Evolutionary conservation across 2,888 invertebrate genomes (phyloP).

Genomic region (Caenorhabditis angaria): DNA sequence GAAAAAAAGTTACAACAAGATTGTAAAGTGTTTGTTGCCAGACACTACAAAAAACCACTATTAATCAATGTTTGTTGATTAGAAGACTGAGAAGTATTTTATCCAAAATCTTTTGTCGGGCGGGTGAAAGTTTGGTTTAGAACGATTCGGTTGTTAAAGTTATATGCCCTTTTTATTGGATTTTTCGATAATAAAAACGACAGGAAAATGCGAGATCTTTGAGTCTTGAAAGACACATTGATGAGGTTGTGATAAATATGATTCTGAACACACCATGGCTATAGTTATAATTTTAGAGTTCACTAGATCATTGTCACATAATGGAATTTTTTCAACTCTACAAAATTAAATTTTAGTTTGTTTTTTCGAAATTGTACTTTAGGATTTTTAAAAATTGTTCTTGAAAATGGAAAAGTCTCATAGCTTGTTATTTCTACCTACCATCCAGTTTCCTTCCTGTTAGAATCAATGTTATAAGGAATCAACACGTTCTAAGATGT

Average conservation of each 20-base stretch:
- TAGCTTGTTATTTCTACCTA: no score
- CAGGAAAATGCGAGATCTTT: no score
- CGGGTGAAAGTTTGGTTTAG: not conserved
- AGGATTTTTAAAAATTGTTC: no score
- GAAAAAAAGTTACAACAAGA: slow-evolving; percentile 1
- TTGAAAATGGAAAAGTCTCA: no score
- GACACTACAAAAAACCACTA: not conserved
- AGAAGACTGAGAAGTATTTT: not conserved
- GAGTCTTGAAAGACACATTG: no score
- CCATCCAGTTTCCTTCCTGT: no score
- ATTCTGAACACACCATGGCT: no score
- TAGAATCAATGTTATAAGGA: no score
- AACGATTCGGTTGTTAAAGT: not conserved
- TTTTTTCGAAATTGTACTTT: no score
- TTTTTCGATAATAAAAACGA: not conserved
- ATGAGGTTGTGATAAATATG: no score
- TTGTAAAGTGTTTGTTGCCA: not conserved
- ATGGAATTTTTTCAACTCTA: not conserved
- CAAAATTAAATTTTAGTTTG: slow-evolving; percentile 5
- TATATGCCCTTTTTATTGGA: not conserved
- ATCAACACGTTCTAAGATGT: no score
- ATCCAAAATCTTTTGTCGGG: no score
- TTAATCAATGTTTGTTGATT: not conserved
- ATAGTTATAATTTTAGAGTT: not conserved
- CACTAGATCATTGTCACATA: not conserved